Conservation (phyloP, 1,140 invertebrate species). For the Dryas iulia region DNA sequence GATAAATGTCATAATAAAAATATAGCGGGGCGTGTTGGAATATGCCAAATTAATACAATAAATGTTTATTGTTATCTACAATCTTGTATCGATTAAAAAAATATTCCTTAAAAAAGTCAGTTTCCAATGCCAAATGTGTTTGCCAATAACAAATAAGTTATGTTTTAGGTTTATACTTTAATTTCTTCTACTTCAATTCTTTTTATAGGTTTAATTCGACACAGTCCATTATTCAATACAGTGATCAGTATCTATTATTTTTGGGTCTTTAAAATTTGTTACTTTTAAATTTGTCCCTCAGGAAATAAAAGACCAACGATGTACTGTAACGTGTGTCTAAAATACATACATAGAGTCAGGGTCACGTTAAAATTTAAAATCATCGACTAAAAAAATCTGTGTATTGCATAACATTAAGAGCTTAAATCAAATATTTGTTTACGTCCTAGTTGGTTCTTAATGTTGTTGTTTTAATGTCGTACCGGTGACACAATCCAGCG, state of each 20-base stretch:
- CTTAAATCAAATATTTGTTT: constrained; percentile 29
- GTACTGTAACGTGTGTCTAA: too few relatives aligned
- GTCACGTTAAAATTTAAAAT: background rate
- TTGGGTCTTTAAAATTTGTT: background rate
- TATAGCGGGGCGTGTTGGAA: background rate
- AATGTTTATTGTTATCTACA: too few relatives aligned
- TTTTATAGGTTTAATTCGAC: background rate
- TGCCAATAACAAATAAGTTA: too few relatives aligned
- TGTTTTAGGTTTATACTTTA: too few relatives aligned
- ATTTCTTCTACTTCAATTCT: background rate
- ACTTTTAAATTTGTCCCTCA: background rate
- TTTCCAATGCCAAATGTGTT: too few relatives aligned
- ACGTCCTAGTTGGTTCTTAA: constrained; percentile 19
- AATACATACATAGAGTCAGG: background rate
- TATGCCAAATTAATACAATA: background rate
- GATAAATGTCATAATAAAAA: constrained; percentile 12
- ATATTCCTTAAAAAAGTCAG: too few relatives aligned
- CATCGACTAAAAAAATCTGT: background rate
- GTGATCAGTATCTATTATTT: too few relatives aligned
- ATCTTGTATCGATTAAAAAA: too few relatives aligned
- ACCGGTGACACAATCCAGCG: constrained; percentile 45
- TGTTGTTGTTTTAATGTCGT: constrained; percentile 27
- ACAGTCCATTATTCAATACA: background rate
- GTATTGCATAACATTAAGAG: constrained; percentile 9
- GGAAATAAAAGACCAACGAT: too few relatives aligned